phyloP scores from a whole-genome alignment of 2,888 invertebrate genomes.

The Chaetoderma sp. region DNA sequence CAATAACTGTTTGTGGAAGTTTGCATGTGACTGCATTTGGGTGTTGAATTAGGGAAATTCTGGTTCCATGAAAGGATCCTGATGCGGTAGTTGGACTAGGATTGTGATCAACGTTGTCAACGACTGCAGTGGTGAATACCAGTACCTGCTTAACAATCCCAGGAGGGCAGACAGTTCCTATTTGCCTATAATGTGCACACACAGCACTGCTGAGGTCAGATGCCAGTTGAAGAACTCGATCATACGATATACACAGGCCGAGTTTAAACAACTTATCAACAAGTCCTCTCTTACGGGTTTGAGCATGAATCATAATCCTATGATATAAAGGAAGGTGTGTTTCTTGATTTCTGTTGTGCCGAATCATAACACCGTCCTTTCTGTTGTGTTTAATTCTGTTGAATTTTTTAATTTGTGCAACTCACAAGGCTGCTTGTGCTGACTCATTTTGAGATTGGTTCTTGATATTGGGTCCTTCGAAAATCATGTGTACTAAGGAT shows the following conservation, averaged over 20 bases:
- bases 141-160: not conserved
- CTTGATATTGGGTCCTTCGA: not conserved
- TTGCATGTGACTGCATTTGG: no score
- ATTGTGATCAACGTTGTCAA: conserved; percentile 25
- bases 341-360: not conserved
- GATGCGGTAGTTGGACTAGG: conserved; percentile 20
- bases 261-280: no score
- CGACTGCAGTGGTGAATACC: conserved; percentile 22
- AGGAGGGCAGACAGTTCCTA: conserved; percentile 13
- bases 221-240: not conserved
- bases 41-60: conserved; percentile 15
- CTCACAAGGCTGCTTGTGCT: not conserved
- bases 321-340: not conserved
- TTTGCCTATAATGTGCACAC: not conserved
- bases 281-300: not conserved
- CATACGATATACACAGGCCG: not conserved
- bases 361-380: not conserved
- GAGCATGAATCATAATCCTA: not conserved
- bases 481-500: not conserved
- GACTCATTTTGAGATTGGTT: not conserved
- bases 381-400: not conserved
- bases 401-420: not conserved
- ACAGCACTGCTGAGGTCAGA: not conserved
- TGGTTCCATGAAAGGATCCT: conserved; percentile 18
- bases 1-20: not conserved